Percentiles rank a stretch among this genome's conserved stretches.
Evolutionary conservation across 2,113 vertebrate genomes (phyloP).

Genomic region (Pelodiscus sinensis): DNA sequence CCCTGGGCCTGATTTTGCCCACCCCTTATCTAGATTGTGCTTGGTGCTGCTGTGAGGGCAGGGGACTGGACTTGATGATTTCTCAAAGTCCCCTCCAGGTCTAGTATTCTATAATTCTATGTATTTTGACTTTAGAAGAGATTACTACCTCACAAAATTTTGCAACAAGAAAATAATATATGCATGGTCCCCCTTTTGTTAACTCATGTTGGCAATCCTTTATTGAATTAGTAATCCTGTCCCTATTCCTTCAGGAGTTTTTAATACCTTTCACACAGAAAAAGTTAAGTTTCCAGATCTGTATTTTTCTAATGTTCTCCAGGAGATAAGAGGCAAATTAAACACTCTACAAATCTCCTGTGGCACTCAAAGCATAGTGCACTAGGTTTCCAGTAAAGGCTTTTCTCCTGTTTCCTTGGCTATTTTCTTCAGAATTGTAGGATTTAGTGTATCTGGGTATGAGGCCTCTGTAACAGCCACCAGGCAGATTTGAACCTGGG

Average conservation of each 20-base stretch:
- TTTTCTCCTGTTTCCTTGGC: conserved; percentile 25
- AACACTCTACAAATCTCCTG: neutral
- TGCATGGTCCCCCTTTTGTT: neutral
- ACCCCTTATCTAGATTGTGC: no score
- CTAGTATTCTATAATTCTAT: no score
- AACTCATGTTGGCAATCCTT: neutral
- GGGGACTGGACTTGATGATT: no score
- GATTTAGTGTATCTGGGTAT: conserved; percentile 23
- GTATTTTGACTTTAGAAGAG: no score
- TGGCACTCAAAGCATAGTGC: neutral
- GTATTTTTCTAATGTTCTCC: neutral
- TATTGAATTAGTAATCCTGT: neutral
- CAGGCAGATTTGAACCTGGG: no score
- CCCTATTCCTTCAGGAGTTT: neutral
- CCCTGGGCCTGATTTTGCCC: no score
- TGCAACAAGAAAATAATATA: neutral
- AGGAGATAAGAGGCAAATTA: neutral
- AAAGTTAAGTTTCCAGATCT: neutral
- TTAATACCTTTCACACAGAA: neutral
- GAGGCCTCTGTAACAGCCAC: neutral
- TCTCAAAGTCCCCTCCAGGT: no score
- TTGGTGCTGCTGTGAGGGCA: no score
- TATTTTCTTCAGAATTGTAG: conserved; percentile 52
- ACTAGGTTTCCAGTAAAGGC: conserved; percentile 20
- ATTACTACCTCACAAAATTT: neutral